Evolutionary conservation across 2,797 vertebrate genomes (phyloP), one percentile per base, ranked within the genome.

Genomic region (Telmatherina bonti): DNA sequence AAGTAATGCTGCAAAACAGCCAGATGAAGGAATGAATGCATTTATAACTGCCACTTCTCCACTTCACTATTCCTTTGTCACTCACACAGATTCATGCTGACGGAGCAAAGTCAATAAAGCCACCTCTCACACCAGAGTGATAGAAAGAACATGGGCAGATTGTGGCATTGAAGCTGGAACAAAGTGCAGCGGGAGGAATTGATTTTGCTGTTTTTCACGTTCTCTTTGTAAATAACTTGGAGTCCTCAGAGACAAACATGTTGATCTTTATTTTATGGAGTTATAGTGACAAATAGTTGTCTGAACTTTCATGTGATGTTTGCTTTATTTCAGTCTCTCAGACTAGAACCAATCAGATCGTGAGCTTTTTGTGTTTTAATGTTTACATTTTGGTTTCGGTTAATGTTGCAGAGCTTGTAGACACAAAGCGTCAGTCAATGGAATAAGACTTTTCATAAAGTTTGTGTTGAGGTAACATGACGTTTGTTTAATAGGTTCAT

Each of bases 71-170:
- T 35, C 31, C 71, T 79, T 38, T 61, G 79, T 72, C 85, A 57
- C 38, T 86, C 69, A 76, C 57, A 16, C 29, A 73, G 81, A 74
- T 84, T 79, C 49, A 31, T 60, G 77, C 79, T 84, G 85, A 86
- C 70, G 71, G 73, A 68, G 79, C 72, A 80, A 43, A 81, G 57
- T 36, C 62, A 52, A 47, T 65, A 58, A 76, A 38, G 77, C 63
- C 47, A 58, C 1, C 69, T 68, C 1, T 0, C 33, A 72, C 53
- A 74, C 62, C 70, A 47, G 60, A 61, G 66, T 24, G 68, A 78
- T 67, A 49, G 63, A 79, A 70, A 41, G 38, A 63, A 70, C 43
- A 64, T 5, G 2, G 78, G 31, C 49, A 56, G 61, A 67, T 73
- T 72, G 33, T 52, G 38, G 55, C 54, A 10, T 49, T 1, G 12